Percentiles rank a stretch among this genome's conserved stretches.
Evolutionary conservation across 2,113 vertebrate species (phyloP).

Genomic region (Amia ocellicauda): DNA sequence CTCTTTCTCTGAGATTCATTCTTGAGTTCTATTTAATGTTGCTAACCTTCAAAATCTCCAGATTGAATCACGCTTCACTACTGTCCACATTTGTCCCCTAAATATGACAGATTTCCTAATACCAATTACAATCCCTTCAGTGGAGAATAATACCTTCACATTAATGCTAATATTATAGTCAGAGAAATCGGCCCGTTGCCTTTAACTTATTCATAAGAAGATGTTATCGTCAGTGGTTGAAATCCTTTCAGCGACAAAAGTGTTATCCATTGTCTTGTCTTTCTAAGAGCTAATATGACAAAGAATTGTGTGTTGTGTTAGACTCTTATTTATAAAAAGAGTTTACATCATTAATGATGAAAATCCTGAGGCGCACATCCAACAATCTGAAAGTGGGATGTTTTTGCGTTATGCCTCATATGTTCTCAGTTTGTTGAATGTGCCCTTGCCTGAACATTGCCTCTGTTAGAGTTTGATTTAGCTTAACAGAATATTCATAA

Average conservation of each 20-base stretch:
- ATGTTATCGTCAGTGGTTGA: conserved; percentile 4
- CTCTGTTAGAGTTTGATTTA: neutral
- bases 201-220: conserved; percentile 3
- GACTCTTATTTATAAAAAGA: conserved; percentile 7
- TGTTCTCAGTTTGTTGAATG: neutral
- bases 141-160: conserved; percentile 2
- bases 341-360: neutral
- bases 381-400: neutral
- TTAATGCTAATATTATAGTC: neutral
- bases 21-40: too few species aligned
- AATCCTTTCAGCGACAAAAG: conserved; percentile 2
- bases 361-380: neutral
- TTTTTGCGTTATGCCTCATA: neutral
- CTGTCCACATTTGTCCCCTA: neutral
- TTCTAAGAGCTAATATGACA: conserved; percentile 2
- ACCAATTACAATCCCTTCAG: conserved; percentile 8
- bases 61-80: neutral
- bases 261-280: conserved; percentile 1
- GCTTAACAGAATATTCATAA: too few species aligned
- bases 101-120: conserved; percentile 9
- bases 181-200: conserved; percentile 1
- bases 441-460: neutral
- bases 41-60: neutral
- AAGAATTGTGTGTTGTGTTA: neutral
- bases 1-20: neutral